Evolutionary conservation across 30 jellyfish, hydroid and myxozoan species (phyloP), one percentile per base, ranked within the genome.

Genomic region (Hydra vulgaris): DNA sequence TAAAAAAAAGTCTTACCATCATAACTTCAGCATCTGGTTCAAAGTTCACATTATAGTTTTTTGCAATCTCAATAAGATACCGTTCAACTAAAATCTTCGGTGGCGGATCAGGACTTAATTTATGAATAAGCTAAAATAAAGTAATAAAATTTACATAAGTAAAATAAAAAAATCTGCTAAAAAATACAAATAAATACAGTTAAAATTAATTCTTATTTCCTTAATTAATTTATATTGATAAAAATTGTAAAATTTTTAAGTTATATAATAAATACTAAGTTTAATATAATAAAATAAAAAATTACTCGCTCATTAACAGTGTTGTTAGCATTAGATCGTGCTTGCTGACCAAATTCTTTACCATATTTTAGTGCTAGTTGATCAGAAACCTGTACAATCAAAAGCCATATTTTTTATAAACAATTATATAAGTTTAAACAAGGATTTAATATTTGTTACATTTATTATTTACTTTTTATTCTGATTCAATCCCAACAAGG

Each of bases 51-150:
- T 90, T 90, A 84, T 85, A 85, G 71, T 86, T 90, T 66, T 88
- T 78, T 79, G 97, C 97, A 68, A 90, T 90, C 53, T 86, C 97
- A 61, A 90, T 56, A 21, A 90, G 91, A 68, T 90, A 90, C 18
- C 96, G 82, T 74, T 90, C 97, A 66, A 90, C 97, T 73, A 90
- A 78, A 27, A 86, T 74, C 73, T 86, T 86, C 70, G 96, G 97
- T 56, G 97, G 97, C 19, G 97, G 96, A 21, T 87, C 90, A 15
- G 97, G 97, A 68, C 97, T 90, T 89, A 90, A 66, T 79, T 90
- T 90, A 73, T 80, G 76, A 18, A 90, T 90, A 53, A 90, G 74
- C 97, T 90, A 54, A 22, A 77, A 77, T 23, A 26, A 18, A 8
- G 8, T 3, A 26, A 17, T n/a, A 22, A 19, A 22, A 73, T 73